These are phyloP conservation scores for Sitta europaea DNA, from an alignment of 2,113 vertebrate species.

Conservation along the genomic window DNA sequence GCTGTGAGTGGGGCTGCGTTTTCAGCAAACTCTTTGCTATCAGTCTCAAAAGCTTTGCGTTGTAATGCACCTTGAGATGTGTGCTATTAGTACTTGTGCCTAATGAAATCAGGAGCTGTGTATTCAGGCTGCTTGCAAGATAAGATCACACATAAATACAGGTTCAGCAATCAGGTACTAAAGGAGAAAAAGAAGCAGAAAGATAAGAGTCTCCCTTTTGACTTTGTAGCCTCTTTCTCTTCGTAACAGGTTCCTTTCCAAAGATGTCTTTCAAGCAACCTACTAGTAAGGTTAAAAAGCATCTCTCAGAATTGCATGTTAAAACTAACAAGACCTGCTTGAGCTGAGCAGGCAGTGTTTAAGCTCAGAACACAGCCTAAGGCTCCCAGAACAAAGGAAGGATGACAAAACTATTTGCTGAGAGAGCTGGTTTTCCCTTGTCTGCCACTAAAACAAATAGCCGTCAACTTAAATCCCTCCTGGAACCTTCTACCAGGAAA, in stretches of 20 bases:
- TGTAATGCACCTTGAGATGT: background rate
- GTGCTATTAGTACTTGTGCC: background rate
- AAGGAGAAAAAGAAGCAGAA: background rate
- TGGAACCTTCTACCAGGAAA: background rate
- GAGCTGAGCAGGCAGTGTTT: background rate
- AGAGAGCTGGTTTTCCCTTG: background rate
- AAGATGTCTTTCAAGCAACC: background rate
- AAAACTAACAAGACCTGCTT: background rate
- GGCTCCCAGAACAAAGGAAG: background rate
- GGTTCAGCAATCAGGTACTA: background rate
- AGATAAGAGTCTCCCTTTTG: conserved; percentile 9
- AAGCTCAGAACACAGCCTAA: background rate
- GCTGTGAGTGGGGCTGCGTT: background rate
- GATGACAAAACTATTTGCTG: background rate
- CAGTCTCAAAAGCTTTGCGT: background rate
- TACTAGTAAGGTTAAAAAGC: background rate
- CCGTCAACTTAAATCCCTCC: background rate
- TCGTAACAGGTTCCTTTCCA: background rate
- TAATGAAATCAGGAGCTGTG: background rate
- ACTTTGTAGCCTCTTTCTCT: conserved; percentile 1
- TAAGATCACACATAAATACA: background rate
- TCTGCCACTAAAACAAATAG: background rate
- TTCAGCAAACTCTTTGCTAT: background rate
- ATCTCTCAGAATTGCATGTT: background rate
- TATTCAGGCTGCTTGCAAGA: background rate